Percentiles rank a stretch among this genome's conserved stretches.
Conservation (phyloP, 2,113 vertebrate species). For the Megaleporinus macrocephalus region DNA sequence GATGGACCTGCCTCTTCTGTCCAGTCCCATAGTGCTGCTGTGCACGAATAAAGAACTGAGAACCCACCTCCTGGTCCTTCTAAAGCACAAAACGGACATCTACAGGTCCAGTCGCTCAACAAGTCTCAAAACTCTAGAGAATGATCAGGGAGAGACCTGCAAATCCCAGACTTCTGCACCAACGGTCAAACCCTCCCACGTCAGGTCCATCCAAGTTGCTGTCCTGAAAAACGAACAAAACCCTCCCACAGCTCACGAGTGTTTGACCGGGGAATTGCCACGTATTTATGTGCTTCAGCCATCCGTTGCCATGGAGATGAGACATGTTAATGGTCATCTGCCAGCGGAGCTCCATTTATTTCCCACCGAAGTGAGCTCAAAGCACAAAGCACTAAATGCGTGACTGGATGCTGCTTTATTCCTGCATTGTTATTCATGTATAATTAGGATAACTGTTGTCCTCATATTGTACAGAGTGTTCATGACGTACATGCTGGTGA, state of each 20-base stretch:
- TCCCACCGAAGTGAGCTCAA: background rate
- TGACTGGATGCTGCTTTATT: background rate
- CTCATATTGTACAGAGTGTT: background rate
- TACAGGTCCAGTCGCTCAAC: background rate
- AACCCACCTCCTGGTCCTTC: conserved; percentile 60
- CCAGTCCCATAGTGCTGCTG: conserved; percentile 70
- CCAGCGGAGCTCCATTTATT: conserved; percentile 17
- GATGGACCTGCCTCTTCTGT: conserved; percentile 70
- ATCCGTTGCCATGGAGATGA: conserved; percentile 38
- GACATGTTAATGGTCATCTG: conserved; percentile 36
- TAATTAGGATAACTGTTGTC: background rate
- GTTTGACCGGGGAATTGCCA: background rate
- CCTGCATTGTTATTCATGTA: background rate
- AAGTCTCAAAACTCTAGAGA: background rate
- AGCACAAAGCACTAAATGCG: background rate
- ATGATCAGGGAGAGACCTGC: background rate
- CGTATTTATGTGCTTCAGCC: background rate
- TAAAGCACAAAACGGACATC: conserved; percentile 37
- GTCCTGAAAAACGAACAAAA: background rate
- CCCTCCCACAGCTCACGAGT: background rate
- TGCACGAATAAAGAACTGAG: conserved; percentile 74
- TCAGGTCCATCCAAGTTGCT: background rate
- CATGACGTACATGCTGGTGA: background rate
- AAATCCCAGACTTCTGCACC: background rate
- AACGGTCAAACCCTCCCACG: background rate